phyloP scores from a whole-genome alignment of 2,113 vertebrate species.

The Hucho hucho region DNA sequence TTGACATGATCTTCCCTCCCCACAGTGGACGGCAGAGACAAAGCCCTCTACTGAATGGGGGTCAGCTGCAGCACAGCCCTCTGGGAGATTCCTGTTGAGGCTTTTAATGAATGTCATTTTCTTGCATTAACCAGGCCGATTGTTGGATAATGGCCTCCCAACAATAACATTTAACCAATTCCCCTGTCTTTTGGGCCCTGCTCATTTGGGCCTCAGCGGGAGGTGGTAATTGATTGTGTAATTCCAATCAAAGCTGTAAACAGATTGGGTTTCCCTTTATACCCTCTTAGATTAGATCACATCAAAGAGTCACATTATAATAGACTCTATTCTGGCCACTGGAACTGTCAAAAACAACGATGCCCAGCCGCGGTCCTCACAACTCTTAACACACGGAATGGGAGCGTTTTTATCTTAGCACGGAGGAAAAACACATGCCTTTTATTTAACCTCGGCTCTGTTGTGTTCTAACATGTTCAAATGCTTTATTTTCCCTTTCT shows the following conservation, averaged over 20 bases:
- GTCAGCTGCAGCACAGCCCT: conserved; percentile 81
- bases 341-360: neutral
- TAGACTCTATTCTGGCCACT: conserved; percentile 4
- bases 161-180: conserved; percentile 88
- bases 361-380: neutral
- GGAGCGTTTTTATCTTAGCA: conserved; percentile 25
- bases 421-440: conserved; percentile 24
- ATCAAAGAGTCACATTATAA: conserved; percentile 58
- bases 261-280: conserved; percentile 69
- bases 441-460: conserved; percentile 40
- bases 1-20: conserved; percentile 72
- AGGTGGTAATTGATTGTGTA: conserved; percentile 71
- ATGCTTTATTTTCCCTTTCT: conserved; percentile 23
- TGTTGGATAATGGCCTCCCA: conserved; percentile 88
- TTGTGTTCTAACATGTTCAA: conserved; percentile 43
- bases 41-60: conserved; percentile 80
- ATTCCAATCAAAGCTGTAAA: conserved; percentile 72
- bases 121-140: conserved; percentile 77
- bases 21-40: conserved; percentile 74
- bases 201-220: conserved; percentile 78
- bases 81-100: conserved; percentile 78
- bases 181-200: conserved; percentile 76
- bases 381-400: neutral
- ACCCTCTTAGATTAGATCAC: conserved; percentile 45
- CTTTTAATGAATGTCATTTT: conserved; percentile 87